These are phyloP conservation scores for Nasonia longicornis DNA, from an alignment of 1,140 invertebrate species.

Conservation along the genomic window DNA sequence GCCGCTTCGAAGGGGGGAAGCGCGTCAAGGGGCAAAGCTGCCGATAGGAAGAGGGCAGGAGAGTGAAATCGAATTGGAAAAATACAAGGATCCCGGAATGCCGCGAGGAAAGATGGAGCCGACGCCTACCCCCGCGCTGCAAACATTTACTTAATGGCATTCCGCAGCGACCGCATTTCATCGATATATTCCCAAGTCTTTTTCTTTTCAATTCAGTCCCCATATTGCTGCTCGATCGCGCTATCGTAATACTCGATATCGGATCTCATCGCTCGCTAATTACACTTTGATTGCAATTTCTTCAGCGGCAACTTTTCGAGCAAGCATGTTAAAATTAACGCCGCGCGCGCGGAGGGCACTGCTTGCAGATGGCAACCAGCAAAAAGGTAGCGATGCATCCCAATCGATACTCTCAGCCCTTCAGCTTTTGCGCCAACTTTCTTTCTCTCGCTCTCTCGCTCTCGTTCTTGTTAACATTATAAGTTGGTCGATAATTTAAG, in stretches of 20 bases:
- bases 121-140: too few relatives aligned
- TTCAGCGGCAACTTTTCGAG: background rate
- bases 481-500: conserved; percentile 35
- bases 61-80: conserved; percentile 32
- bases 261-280: background rate
- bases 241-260: background rate
- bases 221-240: background rate
- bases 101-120: conserved; percentile 4
- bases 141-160: conserved; percentile 4
- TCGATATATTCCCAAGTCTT: background rate
- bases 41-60: conserved; percentile 2
- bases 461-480: conserved; percentile 21
- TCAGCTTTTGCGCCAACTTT: background rate
- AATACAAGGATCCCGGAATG: conserved; percentile 25
- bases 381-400: background rate
- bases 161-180: background rate
- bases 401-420: conserved; percentile 15
- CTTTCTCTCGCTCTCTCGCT: background rate
- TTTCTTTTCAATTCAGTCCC: background rate
- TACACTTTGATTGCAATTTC: background rate
- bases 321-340: background rate
- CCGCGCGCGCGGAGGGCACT: background rate
- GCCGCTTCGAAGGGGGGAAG: background rate
- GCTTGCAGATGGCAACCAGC: background rate
- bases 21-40: background rate